Conservation (phyloP, 1,140 invertebrate genomes). For the Drosophila arizonae region DNA sequence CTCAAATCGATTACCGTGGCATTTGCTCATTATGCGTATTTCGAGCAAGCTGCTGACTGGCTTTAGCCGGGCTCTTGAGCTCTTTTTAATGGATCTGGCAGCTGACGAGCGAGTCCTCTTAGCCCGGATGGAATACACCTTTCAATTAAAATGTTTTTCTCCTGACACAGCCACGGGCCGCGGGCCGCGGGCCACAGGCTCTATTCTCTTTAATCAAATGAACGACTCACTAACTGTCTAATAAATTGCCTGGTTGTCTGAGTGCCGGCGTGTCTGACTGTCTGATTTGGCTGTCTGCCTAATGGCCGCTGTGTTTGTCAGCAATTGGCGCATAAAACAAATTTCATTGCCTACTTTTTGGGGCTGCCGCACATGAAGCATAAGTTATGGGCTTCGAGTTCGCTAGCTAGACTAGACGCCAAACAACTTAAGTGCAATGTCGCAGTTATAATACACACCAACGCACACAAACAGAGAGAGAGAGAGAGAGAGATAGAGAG, state of each 20-base stretch:
- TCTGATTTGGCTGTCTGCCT: constrained; percentile 34
- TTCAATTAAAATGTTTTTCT: constrained; percentile 56
- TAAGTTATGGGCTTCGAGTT: constrained; percentile 18
- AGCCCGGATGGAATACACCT: constrained; percentile 14
- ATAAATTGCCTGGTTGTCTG: constrained; percentile 2
- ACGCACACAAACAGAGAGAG: background rate
- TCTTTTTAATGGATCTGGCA: constrained; percentile 41
- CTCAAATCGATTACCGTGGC: constrained; percentile 38
- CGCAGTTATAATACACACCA: constrained; percentile 18
- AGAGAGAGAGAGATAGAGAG: no score
- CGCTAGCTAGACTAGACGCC: constrained; percentile 21
- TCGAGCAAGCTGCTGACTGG: constrained; percentile 8
- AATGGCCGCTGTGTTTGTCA: constrained; percentile 41
- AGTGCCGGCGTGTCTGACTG: constrained; percentile 3
- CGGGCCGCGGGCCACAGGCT: constrained; percentile 7
- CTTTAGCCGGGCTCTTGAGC: constrained; percentile 23
- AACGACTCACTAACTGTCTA: constrained; percentile 17
- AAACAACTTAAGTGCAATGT: constrained; percentile 25
- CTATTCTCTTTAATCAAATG: constrained; percentile 27
- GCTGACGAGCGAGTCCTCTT: background rate
- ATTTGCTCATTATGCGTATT: constrained; percentile 63
- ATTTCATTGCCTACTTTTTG: constrained; percentile 55
- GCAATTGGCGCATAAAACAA: constrained; percentile 52
- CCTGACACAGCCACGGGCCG: constrained; percentile 4
- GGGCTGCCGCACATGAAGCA: background rate